Base-by-base conservation (phyloP, 2,113 vertebrate species). In the Baryphthengus martii region DNA sequence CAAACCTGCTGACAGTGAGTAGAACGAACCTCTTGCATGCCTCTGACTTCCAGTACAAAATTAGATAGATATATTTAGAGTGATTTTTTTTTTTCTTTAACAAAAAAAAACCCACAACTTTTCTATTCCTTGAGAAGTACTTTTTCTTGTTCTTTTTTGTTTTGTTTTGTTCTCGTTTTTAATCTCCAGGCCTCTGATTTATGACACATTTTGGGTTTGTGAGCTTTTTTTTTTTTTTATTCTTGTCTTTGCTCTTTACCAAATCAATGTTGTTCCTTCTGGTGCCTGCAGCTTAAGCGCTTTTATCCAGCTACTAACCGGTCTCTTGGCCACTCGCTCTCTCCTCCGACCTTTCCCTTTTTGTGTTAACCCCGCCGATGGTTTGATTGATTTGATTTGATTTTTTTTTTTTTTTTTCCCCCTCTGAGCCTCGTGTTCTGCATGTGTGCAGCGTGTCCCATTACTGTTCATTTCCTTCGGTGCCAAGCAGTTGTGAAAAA, bases 1-100 rank as follows among this genome's bases (percentile, higher is more conserved):
- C 98, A 98, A 99, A 98, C 97, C 99, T 97, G 98, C 98, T 5
- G 99, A 99, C 98, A 99, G 99, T 99, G 99, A 99, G 99, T 99
- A 99, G 97, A 98, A 91, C 91, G 88, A 96, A 97, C 96, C 97
- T 91, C 91, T 96, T 91, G 95, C 97, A 96, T 97, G 97, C 93
- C 95, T 97, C 89, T 95, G 78, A 95, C 93, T 97, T 97, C 94
- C 87, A 79, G 62, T 93, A 88, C 71, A 35, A 78, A 88, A 82
- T 78, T 76, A 21, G 62, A 86, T 73, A 87, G 62, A 14, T 71
- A 66, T 50, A 26, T 44, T 33, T 89, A 55, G 42, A 94, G 26
- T 75, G 20, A 42, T 66, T 53, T 33, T 37, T 31, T 21, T 45
- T 21, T 9, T n/a, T 58, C 20, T 61, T 37, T 25, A 33, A 33